phyloP scores from a whole-genome alignment of 2,888 invertebrate genomes.

The Euplexia lucipara region DNA sequence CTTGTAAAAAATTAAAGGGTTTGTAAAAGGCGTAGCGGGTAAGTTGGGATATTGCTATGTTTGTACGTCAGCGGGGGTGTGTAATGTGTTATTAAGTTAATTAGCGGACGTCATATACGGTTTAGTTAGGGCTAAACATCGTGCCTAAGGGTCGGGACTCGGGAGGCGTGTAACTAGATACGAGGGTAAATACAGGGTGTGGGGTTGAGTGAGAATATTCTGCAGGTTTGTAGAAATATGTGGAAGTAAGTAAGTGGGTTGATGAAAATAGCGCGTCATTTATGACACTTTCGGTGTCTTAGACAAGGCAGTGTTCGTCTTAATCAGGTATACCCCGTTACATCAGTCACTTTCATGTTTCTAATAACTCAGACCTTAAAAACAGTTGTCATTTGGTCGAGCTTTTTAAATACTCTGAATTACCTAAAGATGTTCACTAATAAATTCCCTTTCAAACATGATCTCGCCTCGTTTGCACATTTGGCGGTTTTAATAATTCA shows the following conservation, averaged over 20 bases:
- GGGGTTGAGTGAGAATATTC: slow-evolving; percentile 6
- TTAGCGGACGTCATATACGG: slow-evolving; percentile 56
- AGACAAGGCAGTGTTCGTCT: too few species aligned
- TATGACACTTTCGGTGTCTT: too few species aligned
- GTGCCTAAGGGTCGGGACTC: slow-evolving; percentile 37
- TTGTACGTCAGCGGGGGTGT: slow-evolving; percentile 51
- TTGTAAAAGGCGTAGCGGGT: slow-evolving; percentile 24
- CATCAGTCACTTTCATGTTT: too few species aligned
- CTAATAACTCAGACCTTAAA: too few species aligned
- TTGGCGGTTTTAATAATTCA: slow-evolving; percentile 55
- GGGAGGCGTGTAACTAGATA: slow-evolving; percentile 29
- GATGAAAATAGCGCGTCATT: not conserved
- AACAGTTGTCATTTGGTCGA: not conserved
- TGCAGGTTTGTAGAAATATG: slow-evolving; percentile 6
- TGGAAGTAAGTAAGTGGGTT: not conserved
- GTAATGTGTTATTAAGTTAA: slow-evolving; percentile 65
- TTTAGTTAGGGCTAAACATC: slow-evolving; percentile 47
- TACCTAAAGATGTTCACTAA: slow-evolving; percentile 2
- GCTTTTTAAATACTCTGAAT: not conserved
- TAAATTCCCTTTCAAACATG: slow-evolving; percentile 1
- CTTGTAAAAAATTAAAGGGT: slow-evolving; percentile 43
- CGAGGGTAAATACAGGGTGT: slow-evolving; percentile 37
- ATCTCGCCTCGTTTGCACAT: slow-evolving; percentile 27
- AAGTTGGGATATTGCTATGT: slow-evolving; percentile 51
- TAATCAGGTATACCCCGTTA: too few species aligned